Evolutionary conservation across 2,113 vertebrate species (phyloP).

Genomic region (Rhynchomys soricoides): DNA sequence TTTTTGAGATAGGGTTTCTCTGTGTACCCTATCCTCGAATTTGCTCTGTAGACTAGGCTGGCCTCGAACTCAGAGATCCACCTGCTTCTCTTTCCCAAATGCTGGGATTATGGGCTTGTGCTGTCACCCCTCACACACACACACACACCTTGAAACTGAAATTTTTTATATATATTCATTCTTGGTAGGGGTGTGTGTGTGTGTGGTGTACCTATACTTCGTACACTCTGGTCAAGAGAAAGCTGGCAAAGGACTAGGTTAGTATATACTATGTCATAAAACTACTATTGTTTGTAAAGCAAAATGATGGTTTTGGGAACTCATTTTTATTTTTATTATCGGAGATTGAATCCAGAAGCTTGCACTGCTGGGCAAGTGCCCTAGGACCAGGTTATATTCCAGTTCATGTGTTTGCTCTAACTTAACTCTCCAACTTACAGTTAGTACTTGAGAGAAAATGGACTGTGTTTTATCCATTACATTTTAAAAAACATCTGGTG

Average conservation of each 20-base stretch:
- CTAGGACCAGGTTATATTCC: background rate
- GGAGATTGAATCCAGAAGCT: background rate
- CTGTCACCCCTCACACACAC: too few relatives aligned
- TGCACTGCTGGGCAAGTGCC: background rate
- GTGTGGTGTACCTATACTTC: background rate
- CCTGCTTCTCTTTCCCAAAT: background rate
- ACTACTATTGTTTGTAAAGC: background rate
- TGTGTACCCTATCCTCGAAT: background rate
- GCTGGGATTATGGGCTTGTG: background rate
- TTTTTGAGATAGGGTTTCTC: background rate
- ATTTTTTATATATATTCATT: background rate
- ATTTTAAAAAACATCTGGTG: background rate
- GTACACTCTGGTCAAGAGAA: background rate
- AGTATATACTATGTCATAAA: constrained; percentile 1
- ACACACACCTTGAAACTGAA: background rate
- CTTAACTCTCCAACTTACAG: background rate
- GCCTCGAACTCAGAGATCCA: background rate
- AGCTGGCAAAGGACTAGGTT: background rate
- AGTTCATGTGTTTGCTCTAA: constrained; percentile 22
- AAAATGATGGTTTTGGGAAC: background rate
- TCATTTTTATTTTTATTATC: background rate
- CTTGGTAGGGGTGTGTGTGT: background rate
- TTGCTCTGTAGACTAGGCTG: background rate
- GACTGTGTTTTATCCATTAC: constrained; percentile 11
- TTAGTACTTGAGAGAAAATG: constrained; percentile 25